Conservation (phyloP, 2,113 vertebrate species). For the Cebus imitator region DNA sequence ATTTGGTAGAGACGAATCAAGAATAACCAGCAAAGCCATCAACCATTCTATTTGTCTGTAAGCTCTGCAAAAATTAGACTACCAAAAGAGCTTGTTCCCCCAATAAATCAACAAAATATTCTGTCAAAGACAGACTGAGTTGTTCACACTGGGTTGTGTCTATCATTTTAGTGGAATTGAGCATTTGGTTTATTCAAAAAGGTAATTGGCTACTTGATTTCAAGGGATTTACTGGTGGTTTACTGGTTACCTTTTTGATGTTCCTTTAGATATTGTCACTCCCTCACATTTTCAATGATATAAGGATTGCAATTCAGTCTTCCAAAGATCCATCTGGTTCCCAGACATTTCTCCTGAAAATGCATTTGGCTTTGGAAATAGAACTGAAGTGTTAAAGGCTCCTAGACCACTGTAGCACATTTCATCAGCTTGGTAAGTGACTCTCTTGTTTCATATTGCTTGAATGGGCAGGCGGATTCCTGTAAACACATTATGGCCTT, state of each 20-base stretch:
- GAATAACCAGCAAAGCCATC: background rate
- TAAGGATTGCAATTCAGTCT: constrained; percentile 18
- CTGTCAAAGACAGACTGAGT: background rate
- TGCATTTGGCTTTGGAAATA: constrained; percentile 27
- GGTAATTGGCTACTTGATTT: background rate
- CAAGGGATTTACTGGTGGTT: background rate
- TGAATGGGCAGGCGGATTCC: constrained; percentile 4
- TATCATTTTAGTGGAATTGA: background rate
- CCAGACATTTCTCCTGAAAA: constrained; percentile 34
- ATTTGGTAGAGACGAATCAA: background rate
- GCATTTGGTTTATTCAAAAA: background rate
- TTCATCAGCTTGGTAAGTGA: background rate
- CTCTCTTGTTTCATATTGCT: background rate
- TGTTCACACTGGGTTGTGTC: background rate
- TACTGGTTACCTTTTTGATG: background rate
- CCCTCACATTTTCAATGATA: background rate
- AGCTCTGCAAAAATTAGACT: background rate
- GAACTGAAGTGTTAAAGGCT: background rate
- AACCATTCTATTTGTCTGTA: background rate
- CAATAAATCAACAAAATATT: background rate
- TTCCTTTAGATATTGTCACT: background rate
- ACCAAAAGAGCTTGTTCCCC: background rate
- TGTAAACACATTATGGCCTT: background rate
- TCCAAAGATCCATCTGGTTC: background rate
- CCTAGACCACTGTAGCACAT: background rate